A percentile compares a stretch with the other conserved stretches of the same genome.
These are phyloP conservation scores for Aphidius gifuensis DNA, from an alignment of 1,140 invertebrate genomes.

Conservation along the genomic window DNA sequence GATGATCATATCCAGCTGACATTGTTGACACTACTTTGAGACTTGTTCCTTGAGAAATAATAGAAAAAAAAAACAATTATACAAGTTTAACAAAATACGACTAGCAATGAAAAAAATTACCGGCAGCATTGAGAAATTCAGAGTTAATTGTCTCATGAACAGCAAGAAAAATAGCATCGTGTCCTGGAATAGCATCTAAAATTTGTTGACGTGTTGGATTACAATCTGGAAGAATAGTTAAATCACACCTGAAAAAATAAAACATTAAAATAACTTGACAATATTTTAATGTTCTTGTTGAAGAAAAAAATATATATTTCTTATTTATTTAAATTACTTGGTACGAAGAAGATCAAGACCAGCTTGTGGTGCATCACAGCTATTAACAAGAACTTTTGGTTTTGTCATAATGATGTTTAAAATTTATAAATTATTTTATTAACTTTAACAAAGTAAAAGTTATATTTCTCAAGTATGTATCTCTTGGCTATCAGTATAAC, in stretches of 20 bases:
- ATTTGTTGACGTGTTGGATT: conserved; percentile 30
- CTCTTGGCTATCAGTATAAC: no score
- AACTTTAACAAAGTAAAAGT: neutral
- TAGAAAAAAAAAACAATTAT: neutral
- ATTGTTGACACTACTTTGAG: conserved; percentile 69
- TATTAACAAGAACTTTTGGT: conserved; percentile 50
- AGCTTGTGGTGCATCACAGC: conserved; percentile 43
- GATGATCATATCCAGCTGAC: conserved; percentile 77
- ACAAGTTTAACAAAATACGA: neutral
- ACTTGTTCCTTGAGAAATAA: conserved; percentile 53
- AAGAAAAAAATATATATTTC: neutral
- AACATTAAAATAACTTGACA: conserved; percentile 6
- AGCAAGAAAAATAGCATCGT: conserved; percentile 42
- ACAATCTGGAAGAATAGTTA: conserved; percentile 37
- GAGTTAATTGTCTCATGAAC: conserved; percentile 35
- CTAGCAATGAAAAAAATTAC: conserved; percentile 26
- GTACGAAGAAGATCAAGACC: conserved; percentile 47
- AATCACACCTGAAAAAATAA: conserved; percentile 35
- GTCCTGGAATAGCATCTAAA: conserved; percentile 36
- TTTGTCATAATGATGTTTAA: conserved; percentile 28
- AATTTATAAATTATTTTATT: neutral
- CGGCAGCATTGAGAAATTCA: conserved; percentile 42
- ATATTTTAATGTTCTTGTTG: neutral
- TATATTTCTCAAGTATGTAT: neutral
- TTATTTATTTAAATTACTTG: conserved; percentile 30